phyloP scores from a whole-genome alignment of 2,888 invertebrate genomes.

The Muscina levida region DNA sequence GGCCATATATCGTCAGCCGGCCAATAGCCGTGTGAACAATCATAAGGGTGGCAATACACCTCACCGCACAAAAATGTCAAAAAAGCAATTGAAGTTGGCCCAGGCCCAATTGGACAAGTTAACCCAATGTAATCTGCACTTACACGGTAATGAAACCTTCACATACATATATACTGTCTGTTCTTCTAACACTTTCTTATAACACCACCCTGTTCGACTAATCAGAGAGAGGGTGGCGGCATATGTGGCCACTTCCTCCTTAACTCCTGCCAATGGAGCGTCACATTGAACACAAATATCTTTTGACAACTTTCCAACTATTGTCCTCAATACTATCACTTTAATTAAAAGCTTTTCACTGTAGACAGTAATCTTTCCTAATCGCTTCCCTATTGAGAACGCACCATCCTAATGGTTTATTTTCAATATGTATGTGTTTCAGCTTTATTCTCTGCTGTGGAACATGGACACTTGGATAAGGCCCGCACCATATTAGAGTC shows the following conservation, averaged over 20 bases:
- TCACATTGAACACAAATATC: background rate
- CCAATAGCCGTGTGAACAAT: slow-evolving; percentile 67
- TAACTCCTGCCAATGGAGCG: background rate
- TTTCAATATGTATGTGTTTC: slow-evolving; percentile 68
- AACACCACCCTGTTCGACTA: background rate
- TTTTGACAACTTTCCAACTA: slow-evolving; percentile 39
- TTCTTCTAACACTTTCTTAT: background rate
- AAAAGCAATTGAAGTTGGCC: slow-evolving; percentile 86
- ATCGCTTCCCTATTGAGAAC: slow-evolving; percentile 25
- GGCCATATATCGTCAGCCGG: slow-evolving; percentile 72
- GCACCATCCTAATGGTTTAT: slow-evolving; percentile 12
- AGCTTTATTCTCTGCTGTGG: slow-evolving; percentile 97
- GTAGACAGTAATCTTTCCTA: background rate
- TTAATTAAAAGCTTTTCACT: background rate
- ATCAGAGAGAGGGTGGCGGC: too few relatives aligned
- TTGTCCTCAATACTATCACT: background rate
- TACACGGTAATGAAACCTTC: slow-evolving; percentile 85
- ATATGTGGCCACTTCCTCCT: background rate
- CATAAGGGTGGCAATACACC: slow-evolving; percentile 72
- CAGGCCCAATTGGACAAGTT: slow-evolving; percentile 88
- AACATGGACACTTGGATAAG: slow-evolving; percentile 96
- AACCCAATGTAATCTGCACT: slow-evolving; percentile 90
- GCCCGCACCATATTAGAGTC: slow-evolving; percentile 94
- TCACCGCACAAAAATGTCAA: slow-evolving; percentile 81
- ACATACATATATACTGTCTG: background rate